phyloP scores from a whole-genome alignment of 2,888 invertebrate genomes.

The Zhuqinia jingwanae region DNA sequence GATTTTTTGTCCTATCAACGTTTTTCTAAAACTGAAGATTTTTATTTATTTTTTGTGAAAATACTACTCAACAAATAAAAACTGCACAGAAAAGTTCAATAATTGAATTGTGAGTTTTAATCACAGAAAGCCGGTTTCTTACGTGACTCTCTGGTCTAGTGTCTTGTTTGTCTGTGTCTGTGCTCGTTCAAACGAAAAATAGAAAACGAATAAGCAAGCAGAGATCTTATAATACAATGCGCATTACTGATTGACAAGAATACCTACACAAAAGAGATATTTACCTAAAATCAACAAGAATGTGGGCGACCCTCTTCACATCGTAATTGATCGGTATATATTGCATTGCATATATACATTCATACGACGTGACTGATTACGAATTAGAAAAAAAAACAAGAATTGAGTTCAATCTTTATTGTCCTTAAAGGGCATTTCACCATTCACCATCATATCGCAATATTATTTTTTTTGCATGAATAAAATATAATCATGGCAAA shows the following conservation, averaged over 20 bases:
- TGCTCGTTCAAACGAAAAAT: no score
- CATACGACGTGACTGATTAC: background rate
- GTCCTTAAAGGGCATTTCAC: background rate
- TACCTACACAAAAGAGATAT: slow-evolving; percentile 4
- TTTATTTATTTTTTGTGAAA: no score
- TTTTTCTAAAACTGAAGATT: no score
- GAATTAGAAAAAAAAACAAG: slow-evolving; percentile 25
- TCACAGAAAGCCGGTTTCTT: slow-evolving; percentile 29
- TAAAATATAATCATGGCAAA: background rate
- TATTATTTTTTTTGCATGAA: no score
- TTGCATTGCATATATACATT: no score
- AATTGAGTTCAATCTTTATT: slow-evolving; percentile 6
- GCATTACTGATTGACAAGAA: background rate
- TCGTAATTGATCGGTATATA: background rate
- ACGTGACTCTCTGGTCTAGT: background rate
- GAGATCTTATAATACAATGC: background rate
- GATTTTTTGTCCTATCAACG: no score
- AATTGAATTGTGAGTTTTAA: background rate
- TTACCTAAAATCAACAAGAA: slow-evolving; percentile 26
- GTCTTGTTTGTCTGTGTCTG: background rate
- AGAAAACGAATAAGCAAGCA: background rate
- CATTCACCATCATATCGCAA: no score
- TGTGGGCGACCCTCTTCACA: slow-evolving; percentile 39
- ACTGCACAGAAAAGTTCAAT: background rate
- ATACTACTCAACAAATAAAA: background rate